Evolutionary conservation across 2,888 invertebrate species (phyloP).

Genomic region (Hydropsyche betteni): DNA sequence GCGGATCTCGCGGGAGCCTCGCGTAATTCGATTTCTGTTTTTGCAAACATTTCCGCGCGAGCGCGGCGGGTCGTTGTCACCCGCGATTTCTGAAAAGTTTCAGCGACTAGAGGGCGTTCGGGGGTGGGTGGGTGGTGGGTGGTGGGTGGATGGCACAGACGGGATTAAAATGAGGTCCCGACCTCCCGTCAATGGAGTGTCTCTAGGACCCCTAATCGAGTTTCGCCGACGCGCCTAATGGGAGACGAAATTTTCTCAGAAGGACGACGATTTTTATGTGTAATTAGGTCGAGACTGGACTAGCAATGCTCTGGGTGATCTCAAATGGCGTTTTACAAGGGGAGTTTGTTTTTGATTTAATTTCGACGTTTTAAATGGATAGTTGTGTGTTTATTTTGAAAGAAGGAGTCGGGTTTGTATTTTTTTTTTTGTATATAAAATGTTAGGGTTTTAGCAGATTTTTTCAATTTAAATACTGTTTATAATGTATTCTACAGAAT

Average conservation of each 20-base stretch:
- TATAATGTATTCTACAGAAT: too few relatives aligned
- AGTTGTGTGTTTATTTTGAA: too few relatives aligned
- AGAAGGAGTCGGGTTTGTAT: too few relatives aligned
- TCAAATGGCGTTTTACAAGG: too few relatives aligned
- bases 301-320: too few relatives aligned
- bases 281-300: slow-evolving; percentile 7
- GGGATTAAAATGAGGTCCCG: neutral
- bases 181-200: slow-evolving; percentile 37
- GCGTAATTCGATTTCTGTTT: slow-evolving; percentile 49
- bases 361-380: too few relatives aligned
- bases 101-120: slow-evolving; percentile 6
- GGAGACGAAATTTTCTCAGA: slow-evolving; percentile 32
- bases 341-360: too few relatives aligned
- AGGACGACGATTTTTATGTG: slow-evolving; percentile 22
- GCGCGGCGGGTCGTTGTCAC: slow-evolving; percentile 18
- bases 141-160: neutral
- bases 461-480: too few relatives aligned
- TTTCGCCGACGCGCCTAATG: slow-evolving; percentile 44
- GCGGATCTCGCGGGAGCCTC: slow-evolving; percentile 30
- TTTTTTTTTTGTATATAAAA: too few relatives aligned
- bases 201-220: slow-evolving; percentile 44
- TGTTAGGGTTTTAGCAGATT: too few relatives aligned
- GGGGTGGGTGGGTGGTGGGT: neutral
- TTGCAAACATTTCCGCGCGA: slow-evolving; percentile 43
- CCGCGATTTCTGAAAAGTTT: slow-evolving; percentile 32